Base-by-base conservation (phyloP, 2,888 invertebrate genomes). In the Mesorhabditis belari region DNA sequence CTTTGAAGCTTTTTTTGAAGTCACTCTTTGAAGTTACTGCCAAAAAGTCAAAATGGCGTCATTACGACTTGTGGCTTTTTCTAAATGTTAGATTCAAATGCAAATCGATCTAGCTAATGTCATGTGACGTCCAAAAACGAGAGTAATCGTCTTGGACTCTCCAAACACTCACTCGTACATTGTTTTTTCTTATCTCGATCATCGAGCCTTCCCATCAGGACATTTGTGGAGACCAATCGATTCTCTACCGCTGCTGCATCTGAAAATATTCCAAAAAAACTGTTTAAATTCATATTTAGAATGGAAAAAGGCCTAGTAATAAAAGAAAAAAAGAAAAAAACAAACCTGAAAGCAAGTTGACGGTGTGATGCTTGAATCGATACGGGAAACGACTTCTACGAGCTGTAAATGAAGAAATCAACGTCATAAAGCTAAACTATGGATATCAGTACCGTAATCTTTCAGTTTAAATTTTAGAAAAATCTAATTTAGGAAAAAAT, bases 181-280 rank as follows among this genome's bases (percentile, higher is more conserved):
- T 68, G 59, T 57, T 70, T 70, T 19, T 61, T 60, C 35, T 69
- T 66, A 6, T 67, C 65, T 29, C 71, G 68, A 29, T 65, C 64
- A 5, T 58, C 61, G 54, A 75, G 71, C 53, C 72, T 74, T 73
- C 93, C 94, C 79, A 90, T 91, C 83, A 94, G 92, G 80, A 94
- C 93, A 65, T 93, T 93, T 64, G 93, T 94, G 83, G 91, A 91
- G 87, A 94, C 93, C 75, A 94, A 87, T 66, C 90, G 90, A 83
- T 89, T 90, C 49, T 76, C 71, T 21, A 73, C 68, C 6, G 70
- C 72, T 19, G 64, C 60, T 6, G 68, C 70, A 9, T 64, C 73
- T 60, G 59, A 57, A 59, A 64, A 26, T 49, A 17, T n/a, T 4
- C 56, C n/a, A 56, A 35, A 17, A 35, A 35, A 35, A 35, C n/a